Evolutionary conservation across 1,140 invertebrate genomes (phyloP), one percentile per base, ranked within the genome.

Genomic region (Matsumurasca onukii): DNA sequence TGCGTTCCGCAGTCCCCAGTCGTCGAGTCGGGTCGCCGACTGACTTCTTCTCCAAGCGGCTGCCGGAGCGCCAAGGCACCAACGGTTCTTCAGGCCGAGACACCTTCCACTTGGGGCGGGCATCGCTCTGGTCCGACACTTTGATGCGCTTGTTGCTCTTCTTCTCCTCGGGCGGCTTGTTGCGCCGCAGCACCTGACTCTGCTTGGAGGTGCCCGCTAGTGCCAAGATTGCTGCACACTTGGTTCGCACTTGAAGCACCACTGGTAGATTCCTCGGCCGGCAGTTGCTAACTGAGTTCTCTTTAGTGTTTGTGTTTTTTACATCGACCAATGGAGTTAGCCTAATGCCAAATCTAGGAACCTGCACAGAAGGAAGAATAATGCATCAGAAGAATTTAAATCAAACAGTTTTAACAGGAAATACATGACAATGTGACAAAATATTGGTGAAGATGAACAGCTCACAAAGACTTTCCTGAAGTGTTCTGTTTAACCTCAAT

Each of bases 21-120:
- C 70, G 48, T 31, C 62, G 31, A 24, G 52, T 57, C 22, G 51
- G 31, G 20, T 67, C 66, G 27, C 31, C 39, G 17, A 49, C 49
- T 24, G 55, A 65, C 52, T 71, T 71, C 31, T 71, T 71, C 30
- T 71, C 70, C 3, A 71, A 30, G 17, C 70, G 31, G 25, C 59
- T 66, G 1, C 22, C 62, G 17, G 62, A 45, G 24, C 27, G 25
- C 55, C 51, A 66, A 15, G 31, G 45, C 17, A 68, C 24, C 62
- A 61, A 20, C 27, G 48, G 45, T n/a, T 65, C 51, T 64, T 64
- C 51, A 20, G 62, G 24, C 27, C 39, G 45, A 2, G 24, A 45
- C 1, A 65, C 62, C 48, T 65, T 64, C 29, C 62, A 39, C 66
- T 69, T 69, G 27, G 29, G 27, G 52, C 55, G 48, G n/a, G 68